Evolutionary conservation across 2,797 vertebrate genomes (phyloP).

Genomic region (Acanthis flammea): DNA sequence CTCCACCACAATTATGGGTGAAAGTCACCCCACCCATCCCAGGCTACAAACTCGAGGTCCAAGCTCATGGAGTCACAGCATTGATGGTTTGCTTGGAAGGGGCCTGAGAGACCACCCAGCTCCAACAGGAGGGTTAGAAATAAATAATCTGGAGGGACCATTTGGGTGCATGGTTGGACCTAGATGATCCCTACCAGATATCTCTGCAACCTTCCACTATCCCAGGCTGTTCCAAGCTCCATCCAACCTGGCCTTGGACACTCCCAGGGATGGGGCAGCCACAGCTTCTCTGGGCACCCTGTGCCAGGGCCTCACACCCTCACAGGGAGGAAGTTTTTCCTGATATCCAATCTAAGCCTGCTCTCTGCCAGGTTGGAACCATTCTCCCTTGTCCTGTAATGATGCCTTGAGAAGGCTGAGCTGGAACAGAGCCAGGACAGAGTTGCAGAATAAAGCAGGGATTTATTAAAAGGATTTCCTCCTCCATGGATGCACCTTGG

Average conservation of each 20-base stretch:
- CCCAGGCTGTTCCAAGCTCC: background rate
- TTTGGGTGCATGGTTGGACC: background rate
- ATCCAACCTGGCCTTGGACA: accelerated
- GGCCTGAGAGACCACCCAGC: too few relatives aligned
- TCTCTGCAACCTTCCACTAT: background rate
- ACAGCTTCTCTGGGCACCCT: background rate
- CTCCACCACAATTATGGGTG: accelerated
- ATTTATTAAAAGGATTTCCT: background rate
- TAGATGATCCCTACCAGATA: background rate
- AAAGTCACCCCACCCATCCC: accelerated
- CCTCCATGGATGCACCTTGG: background rate
- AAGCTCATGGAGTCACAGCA: background rate
- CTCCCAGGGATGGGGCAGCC: background rate
- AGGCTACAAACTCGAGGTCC: background rate
- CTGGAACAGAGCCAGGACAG: background rate
- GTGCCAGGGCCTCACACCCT: background rate
- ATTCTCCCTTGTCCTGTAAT: too few relatives aligned
- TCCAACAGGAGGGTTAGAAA: background rate
- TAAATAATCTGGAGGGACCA: too few relatives aligned
- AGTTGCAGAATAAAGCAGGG: background rate
- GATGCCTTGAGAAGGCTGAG: too few relatives aligned
- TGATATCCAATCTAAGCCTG: too few relatives aligned
- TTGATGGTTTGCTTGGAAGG: background rate
- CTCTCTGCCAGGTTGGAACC: too few relatives aligned
- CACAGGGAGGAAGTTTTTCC: too few relatives aligned